A percentile compares a stretch with the other conserved stretches of the same genome.
phyloP scores from a whole-genome alignment of 1,140 invertebrate species.

The Aphelenchoides fujianensis region DNA sequence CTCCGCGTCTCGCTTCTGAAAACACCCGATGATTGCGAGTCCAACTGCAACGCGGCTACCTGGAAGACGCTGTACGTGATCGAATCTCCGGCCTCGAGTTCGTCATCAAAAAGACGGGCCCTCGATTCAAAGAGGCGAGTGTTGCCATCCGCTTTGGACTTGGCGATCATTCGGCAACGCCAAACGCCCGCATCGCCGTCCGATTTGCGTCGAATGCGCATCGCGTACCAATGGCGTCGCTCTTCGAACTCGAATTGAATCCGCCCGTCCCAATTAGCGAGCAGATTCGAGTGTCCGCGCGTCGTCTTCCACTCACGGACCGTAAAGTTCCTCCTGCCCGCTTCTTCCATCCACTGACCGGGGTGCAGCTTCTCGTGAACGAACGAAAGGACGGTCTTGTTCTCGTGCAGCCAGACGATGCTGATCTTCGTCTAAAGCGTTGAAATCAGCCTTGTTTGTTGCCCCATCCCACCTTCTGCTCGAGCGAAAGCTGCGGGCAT shows the following conservation, averaged over 20 bases:
- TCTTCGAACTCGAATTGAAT: neutral
- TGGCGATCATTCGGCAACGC: neutral
- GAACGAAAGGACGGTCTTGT: neutral
- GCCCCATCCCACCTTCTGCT: neutral
- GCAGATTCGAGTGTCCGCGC: neutral
- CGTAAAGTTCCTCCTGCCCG: too few species aligned
- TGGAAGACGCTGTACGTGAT: neutral
- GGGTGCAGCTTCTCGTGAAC: neutral
- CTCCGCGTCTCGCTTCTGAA: too few species aligned
- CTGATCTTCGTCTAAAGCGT: neutral
- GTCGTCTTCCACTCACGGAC: neutral
- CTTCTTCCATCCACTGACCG: neutral
- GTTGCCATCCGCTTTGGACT: neutral
- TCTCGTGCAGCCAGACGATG: neutral
- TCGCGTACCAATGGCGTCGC: neutral
- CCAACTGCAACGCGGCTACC: too few species aligned
- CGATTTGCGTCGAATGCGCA: neutral
- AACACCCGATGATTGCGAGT: too few species aligned
- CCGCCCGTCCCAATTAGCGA: neutral
- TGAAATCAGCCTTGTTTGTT: neutral
- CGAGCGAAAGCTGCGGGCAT: neutral
- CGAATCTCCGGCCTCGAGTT: neutral
- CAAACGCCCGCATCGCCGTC: neutral
- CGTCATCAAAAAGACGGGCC: neutral
- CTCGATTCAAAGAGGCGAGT: neutral